Percentiles rank a stretch among this genome's conserved stretches.
Evolutionary conservation across 2,888 invertebrate genomes (phyloP).

Genomic region (Trilocha varians): DNA sequence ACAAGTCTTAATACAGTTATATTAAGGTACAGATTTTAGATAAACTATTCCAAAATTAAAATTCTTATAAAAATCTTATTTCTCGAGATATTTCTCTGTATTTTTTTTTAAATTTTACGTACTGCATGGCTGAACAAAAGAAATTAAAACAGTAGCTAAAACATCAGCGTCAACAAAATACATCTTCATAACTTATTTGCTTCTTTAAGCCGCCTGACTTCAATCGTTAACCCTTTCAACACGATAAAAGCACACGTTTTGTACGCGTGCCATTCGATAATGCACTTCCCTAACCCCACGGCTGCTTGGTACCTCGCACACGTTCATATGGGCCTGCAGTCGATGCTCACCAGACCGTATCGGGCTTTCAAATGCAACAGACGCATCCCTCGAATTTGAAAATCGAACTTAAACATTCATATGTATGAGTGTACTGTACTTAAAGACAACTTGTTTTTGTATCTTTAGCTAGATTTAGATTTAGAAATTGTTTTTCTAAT

Average conservation of each 20-base stretch:
- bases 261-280: neutral
- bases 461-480: neutral
- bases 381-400: constrained; percentile 29
- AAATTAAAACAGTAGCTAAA: neutral
- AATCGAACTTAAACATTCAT: neutral
- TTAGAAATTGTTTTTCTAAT: no score
- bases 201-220: no score
- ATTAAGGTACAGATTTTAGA: no score
- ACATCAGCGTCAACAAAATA: no score
- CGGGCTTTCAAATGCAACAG: constrained; percentile 38
- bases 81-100: neutral
- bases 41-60: no score
- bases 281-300: constrained; percentile 6
- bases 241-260: neutral
- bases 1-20: no score
- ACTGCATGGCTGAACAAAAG: neutral
- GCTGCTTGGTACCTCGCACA: constrained; percentile 53
- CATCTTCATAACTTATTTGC: no score
- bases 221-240: no score
- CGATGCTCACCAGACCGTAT: constrained; percentile 57
- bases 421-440: neutral
- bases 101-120: neutral
- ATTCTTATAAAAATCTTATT: no score
- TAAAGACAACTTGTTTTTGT: neutral
- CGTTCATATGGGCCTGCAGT: constrained; percentile 33